Evolutionary conservation across 2,113 vertebrate genomes (phyloP).

Genomic region (Amblyopsis rosae): DNA sequence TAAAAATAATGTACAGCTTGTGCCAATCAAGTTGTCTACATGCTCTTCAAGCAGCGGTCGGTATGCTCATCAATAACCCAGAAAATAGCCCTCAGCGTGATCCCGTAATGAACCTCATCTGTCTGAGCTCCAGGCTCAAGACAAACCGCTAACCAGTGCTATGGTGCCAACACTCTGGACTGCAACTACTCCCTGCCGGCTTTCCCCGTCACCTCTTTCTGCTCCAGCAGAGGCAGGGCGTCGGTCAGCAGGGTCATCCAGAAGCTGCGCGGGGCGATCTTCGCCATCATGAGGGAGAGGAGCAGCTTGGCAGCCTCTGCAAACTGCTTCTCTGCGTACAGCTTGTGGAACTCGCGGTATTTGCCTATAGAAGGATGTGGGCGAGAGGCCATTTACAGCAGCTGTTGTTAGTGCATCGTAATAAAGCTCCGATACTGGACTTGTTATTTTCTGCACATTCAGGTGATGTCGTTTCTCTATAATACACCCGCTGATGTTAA

Average conservation of each 20-base stretch:
- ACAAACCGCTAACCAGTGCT: too few relatives aligned
- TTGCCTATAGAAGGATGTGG: constrained; percentile 76
- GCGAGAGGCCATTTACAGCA: neutral
- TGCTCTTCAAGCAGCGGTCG: too few relatives aligned
- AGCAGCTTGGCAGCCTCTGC: constrained; percentile 85
- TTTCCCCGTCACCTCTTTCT: constrained; percentile 81
- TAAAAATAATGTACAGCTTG: neutral
- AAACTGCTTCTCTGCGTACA: constrained; percentile 89
- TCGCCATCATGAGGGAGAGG: constrained; percentile 92
- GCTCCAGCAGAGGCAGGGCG: constrained; percentile 92
- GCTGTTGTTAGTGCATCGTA: neutral
- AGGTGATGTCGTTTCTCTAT: too few relatives aligned
- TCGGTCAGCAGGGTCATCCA: constrained; percentile 96
- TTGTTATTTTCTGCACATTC: too few relatives aligned
- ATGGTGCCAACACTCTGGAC: neutral
- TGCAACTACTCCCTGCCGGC: neutral
- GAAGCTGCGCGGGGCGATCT: constrained; percentile 91
- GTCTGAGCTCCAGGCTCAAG: too few relatives aligned
- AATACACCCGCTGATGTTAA: too few relatives aligned
- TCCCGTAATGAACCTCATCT: too few relatives aligned
- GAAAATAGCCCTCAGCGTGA: too few relatives aligned
- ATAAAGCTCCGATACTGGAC: neutral
- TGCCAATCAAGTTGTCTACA: too few relatives aligned
- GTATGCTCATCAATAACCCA: too few relatives aligned
- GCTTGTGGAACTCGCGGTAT: constrained; percentile 93